Evolutionary conservation across 2,113 vertebrate species (phyloP).

Genomic region (Zapornia atra): DNA sequence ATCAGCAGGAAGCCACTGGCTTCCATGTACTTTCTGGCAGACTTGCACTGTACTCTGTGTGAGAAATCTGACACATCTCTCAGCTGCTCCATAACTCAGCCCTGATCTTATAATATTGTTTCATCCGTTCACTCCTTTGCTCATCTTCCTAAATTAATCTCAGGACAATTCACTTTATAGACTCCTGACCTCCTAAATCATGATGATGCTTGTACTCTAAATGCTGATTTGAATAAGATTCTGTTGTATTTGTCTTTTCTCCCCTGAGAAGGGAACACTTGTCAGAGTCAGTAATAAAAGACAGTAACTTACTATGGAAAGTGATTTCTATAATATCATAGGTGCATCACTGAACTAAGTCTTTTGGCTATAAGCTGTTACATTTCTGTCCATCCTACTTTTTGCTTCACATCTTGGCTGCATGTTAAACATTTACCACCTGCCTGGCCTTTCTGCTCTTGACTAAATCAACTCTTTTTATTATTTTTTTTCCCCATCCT

Average conservation of each 20-base stretch:
- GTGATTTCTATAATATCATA: not conserved
- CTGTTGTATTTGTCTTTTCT: not conserved
- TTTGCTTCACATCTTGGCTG: not conserved
- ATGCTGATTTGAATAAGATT: not conserved
- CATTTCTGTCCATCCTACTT: not conserved
- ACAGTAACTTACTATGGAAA: not conserved
- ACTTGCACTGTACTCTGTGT: not conserved
- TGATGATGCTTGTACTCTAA: not conserved
- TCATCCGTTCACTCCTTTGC: not conserved
- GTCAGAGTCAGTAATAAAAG: not conserved
- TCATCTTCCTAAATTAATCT: conserved; percentile 29
- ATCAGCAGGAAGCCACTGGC: not conserved
- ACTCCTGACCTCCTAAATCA: not conserved
- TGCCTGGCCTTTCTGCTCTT: not conserved
- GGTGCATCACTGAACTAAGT: not conserved
- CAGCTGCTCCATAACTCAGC: not conserved
- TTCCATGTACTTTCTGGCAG: conserved; percentile 3
- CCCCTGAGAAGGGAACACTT: not conserved
- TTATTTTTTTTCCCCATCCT: not conserved
- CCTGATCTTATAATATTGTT: not conserved
- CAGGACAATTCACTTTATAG: conserved; percentile 10
- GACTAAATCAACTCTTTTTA: not conserved
- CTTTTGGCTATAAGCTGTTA: not conserved
- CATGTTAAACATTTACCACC: not conserved
- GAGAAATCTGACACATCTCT: not conserved